These are phyloP conservation scores for Peromyscus polionotus DNA, from an alignment of 2,113 vertebrate species.

Conservation along the genomic window DNA sequence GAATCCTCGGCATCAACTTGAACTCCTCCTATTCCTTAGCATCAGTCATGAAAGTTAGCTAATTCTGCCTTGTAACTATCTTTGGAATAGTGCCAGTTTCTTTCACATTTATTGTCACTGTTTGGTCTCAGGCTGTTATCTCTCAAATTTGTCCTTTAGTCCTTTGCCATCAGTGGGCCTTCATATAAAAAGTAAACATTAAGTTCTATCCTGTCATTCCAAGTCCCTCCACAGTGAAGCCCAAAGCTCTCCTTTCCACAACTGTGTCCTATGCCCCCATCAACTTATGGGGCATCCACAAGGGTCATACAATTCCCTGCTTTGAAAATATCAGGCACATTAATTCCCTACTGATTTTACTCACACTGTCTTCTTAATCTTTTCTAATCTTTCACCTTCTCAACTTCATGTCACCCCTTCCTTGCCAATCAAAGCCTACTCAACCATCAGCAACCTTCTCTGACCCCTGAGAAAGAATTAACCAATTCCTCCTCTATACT, in stretches of 20 bases:
- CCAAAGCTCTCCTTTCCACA: background rate
- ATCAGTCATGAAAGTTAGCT: background rate
- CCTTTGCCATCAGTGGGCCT: background rate
- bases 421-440: conserved; percentile 34
- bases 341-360: background rate
- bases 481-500: conserved; percentile 5
- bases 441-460: background rate
- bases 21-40: background rate
- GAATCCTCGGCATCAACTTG: background rate
- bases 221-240: background rate
- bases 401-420: background rate
- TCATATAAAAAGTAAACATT: background rate
- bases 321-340: background rate
- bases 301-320: background rate
- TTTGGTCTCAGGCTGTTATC: background rate
- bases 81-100: background rate
- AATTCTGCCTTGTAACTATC: background rate
- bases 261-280: background rate
- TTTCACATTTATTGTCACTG: background rate
- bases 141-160: background rate
- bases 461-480: background rate
- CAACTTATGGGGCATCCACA: background rate
- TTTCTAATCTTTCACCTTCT: background rate
- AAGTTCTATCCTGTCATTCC: background rate
- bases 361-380: background rate